Percentiles rank a stretch among this genome's conserved stretches.
phyloP scores from a whole-genome alignment of 1,140 invertebrate genomes.

The Paracyclopina nana region DNA sequence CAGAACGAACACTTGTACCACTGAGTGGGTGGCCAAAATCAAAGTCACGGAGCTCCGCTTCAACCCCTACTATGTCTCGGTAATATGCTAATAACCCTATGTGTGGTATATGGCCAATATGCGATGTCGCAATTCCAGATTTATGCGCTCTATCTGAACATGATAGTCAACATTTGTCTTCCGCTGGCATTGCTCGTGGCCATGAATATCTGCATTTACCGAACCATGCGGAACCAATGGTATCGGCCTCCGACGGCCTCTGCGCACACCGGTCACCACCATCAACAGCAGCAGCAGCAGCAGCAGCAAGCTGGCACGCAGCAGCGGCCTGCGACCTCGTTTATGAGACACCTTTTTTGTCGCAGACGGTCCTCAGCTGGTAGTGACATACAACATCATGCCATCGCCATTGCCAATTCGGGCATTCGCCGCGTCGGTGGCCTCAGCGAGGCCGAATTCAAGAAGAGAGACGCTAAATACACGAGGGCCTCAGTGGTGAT shows the following conservation, averaged over 20 bases:
- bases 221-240: neutral
- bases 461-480: conserved; percentile 2
- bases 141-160: neutral
- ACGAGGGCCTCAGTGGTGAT: neutral
- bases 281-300: too few relatives aligned
- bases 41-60: too few relatives aligned
- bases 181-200: neutral
- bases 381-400: too few relatives aligned
- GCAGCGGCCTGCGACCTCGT: too few relatives aligned
- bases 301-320: neutral
- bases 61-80: too few relatives aligned
- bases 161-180: neutral
- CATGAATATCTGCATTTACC: neutral
- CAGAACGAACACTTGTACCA: too few relatives aligned
- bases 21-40: too few relatives aligned
- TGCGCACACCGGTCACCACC: neutral
- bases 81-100: too few relatives aligned
- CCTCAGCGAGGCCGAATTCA: neutral
- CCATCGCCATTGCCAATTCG: too few relatives aligned
- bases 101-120: too few relatives aligned
- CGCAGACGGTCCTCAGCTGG: too few relatives aligned
- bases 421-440: neutral
- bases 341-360: too few relatives aligned
- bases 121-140: neutral
- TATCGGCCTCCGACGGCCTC: neutral